Conservation (phyloP, 2,113 vertebrate genomes). For the Zootoca vivipara region DNA sequence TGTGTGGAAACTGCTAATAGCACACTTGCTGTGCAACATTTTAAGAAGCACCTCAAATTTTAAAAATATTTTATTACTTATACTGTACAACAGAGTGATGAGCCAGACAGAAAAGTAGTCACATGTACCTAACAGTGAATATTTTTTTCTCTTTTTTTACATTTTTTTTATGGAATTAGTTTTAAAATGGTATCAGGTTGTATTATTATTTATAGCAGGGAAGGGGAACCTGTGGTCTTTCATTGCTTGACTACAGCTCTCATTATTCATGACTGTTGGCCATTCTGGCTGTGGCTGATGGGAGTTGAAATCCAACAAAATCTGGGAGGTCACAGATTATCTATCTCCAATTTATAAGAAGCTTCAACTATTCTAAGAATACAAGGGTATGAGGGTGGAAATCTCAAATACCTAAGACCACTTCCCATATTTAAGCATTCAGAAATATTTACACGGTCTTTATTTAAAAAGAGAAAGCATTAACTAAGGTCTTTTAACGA, state of each 20-base stretch:
- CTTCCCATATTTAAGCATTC: neutral
- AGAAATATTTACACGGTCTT: neutral
- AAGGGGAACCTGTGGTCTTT: too few relatives aligned
- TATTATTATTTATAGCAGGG: neutral
- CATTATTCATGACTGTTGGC: too few relatives aligned
- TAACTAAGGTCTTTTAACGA: neutral
- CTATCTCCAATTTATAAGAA: too few relatives aligned
- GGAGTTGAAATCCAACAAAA: too few relatives aligned
- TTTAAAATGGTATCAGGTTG: neutral
- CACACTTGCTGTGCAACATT: slow-evolving; percentile 21
- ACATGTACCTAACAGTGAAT: neutral
- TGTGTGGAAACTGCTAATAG: neutral
- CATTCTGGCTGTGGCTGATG: too few relatives aligned
- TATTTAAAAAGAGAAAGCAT: neutral
- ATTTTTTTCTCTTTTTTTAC: neutral
- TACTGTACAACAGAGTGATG: slow-evolving; percentile 6
- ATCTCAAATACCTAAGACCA: neutral
- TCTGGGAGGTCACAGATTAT: too few relatives aligned
- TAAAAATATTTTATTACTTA: slow-evolving; percentile 29
- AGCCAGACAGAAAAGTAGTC: neutral
- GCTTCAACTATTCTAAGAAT: neutral
- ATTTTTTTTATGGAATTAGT: neutral
- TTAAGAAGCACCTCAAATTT: slow-evolving; percentile 28
- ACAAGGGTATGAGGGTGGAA: neutral
- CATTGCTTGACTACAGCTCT: too few relatives aligned